Conservation (phyloP, 2,797 vertebrate species). For the Amphiprion clarkii region DNA sequence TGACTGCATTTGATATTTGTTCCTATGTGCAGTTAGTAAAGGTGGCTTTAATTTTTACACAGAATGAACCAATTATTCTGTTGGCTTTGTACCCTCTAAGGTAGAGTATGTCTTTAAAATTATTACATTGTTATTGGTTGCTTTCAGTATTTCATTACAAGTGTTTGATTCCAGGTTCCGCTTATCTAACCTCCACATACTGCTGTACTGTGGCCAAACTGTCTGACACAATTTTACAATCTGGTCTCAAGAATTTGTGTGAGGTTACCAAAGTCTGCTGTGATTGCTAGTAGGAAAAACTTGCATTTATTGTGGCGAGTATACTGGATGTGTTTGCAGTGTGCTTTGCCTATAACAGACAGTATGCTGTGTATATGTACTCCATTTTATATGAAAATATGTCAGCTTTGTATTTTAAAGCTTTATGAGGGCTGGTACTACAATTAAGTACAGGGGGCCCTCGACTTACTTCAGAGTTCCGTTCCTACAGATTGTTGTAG, state of each 20-base stretch:
- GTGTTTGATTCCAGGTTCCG: slow-evolving; percentile 27
- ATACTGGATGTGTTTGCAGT: slow-evolving; percentile 11
- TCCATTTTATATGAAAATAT: background rate
- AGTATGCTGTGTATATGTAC: background rate
- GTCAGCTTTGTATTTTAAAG: slow-evolving; percentile 10
- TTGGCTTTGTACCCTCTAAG: slow-evolving; percentile 13
- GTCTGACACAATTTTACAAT: background rate
- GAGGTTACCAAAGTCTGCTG: background rate
- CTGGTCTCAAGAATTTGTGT: background rate
- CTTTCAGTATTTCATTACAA: no score
- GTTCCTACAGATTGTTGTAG: no score
- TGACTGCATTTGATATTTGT: slow-evolving; percentile 41
- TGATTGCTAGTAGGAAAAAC: background rate
- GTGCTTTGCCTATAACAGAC: background rate
- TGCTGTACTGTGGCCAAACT: slow-evolving; percentile 12
- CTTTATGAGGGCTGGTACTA: background rate
- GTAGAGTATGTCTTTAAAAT: slow-evolving; percentile 21
- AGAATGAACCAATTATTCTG: slow-evolving; percentile 17
- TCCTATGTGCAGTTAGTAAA: slow-evolving; percentile 23
- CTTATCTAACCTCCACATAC: slow-evolving; percentile 13
- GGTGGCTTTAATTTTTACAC: slow-evolving; percentile 31
- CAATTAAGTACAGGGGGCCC: no score
- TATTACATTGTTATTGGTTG: slow-evolving; percentile 2
- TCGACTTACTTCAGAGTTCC: no score
- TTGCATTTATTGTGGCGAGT: background rate